Evolutionary conservation across 2,113 vertebrate genomes (phyloP).

Genomic region (Melanerpes formicivorus): DNA sequence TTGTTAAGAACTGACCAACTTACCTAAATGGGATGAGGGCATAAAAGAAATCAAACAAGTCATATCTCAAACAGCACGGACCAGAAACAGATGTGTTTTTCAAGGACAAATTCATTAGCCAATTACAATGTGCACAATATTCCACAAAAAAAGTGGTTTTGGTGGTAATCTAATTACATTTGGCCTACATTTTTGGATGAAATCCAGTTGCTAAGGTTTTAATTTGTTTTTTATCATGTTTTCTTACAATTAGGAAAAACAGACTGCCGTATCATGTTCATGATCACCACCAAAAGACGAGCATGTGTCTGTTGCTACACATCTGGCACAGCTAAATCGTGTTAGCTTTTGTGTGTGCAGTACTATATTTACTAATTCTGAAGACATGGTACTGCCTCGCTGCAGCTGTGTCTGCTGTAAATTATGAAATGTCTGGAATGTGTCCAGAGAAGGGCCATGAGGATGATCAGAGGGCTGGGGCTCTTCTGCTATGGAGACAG

Average conservation of each 20-base stretch:
- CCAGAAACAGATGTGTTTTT: neutral
- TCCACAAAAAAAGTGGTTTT: neutral
- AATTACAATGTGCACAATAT: neutral
- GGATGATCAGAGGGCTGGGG: too few species aligned
- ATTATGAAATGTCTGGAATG: neutral
- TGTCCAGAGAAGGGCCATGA: too few species aligned
- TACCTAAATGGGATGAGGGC: neutral
- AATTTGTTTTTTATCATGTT: neutral
- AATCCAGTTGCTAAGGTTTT: conserved; percentile 1
- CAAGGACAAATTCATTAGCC: neutral
- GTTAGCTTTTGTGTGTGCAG: neutral
- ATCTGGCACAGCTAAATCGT: neutral
- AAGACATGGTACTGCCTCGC: neutral
- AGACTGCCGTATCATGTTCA: neutral
- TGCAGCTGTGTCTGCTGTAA: neutral
- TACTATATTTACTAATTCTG: neutral
- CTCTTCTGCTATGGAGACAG: too few species aligned
- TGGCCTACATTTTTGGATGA: neutral
- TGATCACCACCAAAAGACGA: neutral
- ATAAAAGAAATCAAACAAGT: neutral
- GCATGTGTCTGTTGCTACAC: neutral
- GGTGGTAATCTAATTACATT: neutral
- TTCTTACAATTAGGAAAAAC: neutral
- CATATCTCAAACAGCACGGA: neutral
- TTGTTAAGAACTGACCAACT: neutral